These are phyloP conservation scores for Leptoteleia sp. DNA, from an alignment of 1,140 invertebrate species.

Conservation along the genomic window DNA sequence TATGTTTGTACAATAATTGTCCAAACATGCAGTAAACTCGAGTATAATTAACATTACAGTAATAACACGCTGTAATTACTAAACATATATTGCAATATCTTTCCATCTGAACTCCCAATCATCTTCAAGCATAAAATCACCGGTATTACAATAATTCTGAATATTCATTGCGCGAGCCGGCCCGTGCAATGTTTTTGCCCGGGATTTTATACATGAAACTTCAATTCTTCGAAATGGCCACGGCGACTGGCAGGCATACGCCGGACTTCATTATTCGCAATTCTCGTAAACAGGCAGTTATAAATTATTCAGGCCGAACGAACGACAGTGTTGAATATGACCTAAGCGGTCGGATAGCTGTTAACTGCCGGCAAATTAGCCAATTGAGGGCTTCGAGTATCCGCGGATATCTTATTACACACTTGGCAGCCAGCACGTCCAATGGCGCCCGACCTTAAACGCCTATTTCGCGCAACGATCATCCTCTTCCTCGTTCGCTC, in stretches of 20 bases:
- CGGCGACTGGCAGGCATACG: constrained; percentile 56
- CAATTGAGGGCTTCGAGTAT: constrained; percentile 82
- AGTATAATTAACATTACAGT: constrained; percentile 22
- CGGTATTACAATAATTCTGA: constrained; percentile 29
- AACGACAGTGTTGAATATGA: constrained; percentile 78
- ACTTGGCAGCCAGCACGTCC: constrained; percentile 75
- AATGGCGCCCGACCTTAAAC: constrained; percentile 77
- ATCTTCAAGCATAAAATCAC: constrained; percentile 32
- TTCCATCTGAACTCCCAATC: constrained; percentile 14
- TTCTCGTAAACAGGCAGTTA: constrained; percentile 82
- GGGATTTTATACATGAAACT: constrained; percentile 38
- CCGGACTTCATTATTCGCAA: constrained; percentile 82
- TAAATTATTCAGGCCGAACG: constrained; percentile 82
- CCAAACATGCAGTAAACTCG: constrained; percentile 28
- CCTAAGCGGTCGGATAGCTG: constrained; percentile 80
- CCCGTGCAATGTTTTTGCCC: constrained; percentile 6
- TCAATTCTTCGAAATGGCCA: constrained; percentile 45
- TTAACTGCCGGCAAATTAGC: constrained; percentile 81
- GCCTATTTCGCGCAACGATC: constrained; percentile 69
- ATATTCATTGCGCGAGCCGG: constrained; percentile 30
- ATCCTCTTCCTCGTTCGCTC: constrained; percentile 71
- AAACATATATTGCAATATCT: constrained; percentile 28
- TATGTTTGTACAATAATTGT: constrained; percentile 31
- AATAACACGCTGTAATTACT: constrained; percentile 30
- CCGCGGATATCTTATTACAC: constrained; percentile 82